A percentile compares a stretch with the other conserved stretches of the same genome.
Conservation (phyloP, 1,140 invertebrate species). For the Physella acuta region DNA sequence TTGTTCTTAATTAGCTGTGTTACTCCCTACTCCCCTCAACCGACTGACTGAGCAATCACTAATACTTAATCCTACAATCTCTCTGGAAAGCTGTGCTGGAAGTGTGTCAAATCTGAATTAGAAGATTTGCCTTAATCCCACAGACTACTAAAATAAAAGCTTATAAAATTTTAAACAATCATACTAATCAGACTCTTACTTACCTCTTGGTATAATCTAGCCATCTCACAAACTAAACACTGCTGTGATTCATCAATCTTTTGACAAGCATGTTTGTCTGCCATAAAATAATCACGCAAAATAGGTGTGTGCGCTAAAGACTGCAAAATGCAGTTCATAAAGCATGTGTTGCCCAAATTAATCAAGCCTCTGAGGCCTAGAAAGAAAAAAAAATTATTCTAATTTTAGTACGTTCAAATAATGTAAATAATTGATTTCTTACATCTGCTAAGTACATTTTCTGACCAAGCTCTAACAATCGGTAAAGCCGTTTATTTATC, state of each 20-base stretch:
- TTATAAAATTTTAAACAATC: not conserved
- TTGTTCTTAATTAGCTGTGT: no score
- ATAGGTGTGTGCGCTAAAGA: constrained; percentile 92
- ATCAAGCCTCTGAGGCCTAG: constrained; percentile 76
- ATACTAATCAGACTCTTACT: no score
- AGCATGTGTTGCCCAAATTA: constrained; percentile 97
- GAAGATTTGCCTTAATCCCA: no score
- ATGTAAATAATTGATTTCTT: not conserved
- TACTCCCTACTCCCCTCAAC: no score
- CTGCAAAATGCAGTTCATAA: constrained; percentile 98
- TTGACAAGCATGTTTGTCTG: constrained; percentile 75
- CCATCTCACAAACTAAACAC: constrained; percentile 92
- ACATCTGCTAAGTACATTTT: not conserved
- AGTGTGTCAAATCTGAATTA: no score
- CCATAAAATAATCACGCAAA: constrained; percentile 91
- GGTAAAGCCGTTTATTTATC: no score
- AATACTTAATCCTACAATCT: no score
- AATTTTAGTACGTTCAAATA: not conserved
- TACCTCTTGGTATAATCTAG: constrained; percentile 60
- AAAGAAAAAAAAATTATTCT: not conserved
- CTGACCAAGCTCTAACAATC: not conserved
- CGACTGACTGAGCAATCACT: no score
- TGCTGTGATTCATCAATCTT: constrained; percentile 54
- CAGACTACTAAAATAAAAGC: not conserved
- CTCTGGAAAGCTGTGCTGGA: no score